phyloP scores from a whole-genome alignment of 2,797 vertebrate genomes.

The Oophaga sylvatica region DNA sequence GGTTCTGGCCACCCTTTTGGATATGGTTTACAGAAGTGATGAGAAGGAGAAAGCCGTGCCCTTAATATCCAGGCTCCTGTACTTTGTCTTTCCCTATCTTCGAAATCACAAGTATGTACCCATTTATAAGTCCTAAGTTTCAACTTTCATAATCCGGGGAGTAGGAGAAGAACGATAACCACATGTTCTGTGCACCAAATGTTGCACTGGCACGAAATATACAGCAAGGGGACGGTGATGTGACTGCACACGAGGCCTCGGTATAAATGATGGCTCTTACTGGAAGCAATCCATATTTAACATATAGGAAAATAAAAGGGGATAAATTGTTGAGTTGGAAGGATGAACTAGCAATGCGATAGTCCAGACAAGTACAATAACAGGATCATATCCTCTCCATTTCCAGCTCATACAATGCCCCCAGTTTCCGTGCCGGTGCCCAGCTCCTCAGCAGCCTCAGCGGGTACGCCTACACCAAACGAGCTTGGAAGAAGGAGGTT shows the following conservation, averaged over 20 bases:
- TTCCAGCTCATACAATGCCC: conserved; percentile 89
- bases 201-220: too few relatives aligned
- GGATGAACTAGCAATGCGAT: too few relatives aligned
- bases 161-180: too few relatives aligned
- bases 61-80: conserved; percentile 90
- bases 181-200: too few relatives aligned
- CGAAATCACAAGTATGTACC: conserved; percentile 89
- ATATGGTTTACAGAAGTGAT: conserved; percentile 96
- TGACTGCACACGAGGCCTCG: too few relatives aligned
- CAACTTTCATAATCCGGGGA: too few relatives aligned
- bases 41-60: conserved; percentile 97
- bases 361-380: background rate
- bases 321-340: too few relatives aligned
- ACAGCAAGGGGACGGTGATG: too few relatives aligned
- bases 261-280: too few relatives aligned
- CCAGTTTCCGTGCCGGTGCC: conserved; percentile 90
- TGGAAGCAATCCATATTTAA: too few relatives aligned
- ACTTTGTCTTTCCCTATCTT: conserved; percentile 94
- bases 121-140: too few relatives aligned
- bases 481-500: conserved; percentile 96
- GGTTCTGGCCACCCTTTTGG: conserved; percentile 88
- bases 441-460: conserved; percentile 93
- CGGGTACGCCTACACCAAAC: conserved; percentile 94
- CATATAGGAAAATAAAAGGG: too few relatives aligned
- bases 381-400: background rate